Evolutionary conservation across 2,888 invertebrate genomes (phyloP).

Genomic region (Zeuzera pyrina): DNA sequence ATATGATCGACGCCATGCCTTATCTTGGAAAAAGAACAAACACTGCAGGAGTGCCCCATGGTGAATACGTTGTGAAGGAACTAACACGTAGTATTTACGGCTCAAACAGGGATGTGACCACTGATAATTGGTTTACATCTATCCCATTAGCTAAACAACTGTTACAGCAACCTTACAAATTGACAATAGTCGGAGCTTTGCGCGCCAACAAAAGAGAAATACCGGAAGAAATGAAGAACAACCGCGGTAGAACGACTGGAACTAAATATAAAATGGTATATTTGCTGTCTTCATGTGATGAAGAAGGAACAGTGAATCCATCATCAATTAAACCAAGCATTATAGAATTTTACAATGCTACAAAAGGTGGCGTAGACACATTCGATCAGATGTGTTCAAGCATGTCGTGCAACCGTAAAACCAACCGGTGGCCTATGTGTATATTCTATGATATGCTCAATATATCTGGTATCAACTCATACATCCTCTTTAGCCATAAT

Average conservation of each 20-base stretch:
- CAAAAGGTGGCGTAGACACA: neutral
- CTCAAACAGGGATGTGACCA: constrained; percentile 4
- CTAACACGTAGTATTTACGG: constrained; percentile 1
- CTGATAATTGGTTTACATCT: constrained; percentile 28
- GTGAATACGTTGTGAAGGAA: neutral
- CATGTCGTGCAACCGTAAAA: neutral
- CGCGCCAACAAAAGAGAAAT: too few species aligned
- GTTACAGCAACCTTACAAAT: constrained; percentile 20
- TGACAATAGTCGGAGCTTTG: constrained; percentile 23
- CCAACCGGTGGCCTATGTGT: neutral
- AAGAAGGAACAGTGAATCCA: constrained; percentile 1
- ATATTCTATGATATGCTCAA: neutral
- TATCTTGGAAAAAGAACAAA: neutral
- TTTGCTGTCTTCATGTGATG: constrained; percentile 3
- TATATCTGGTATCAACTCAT: neutral
- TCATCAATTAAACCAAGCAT: neutral
- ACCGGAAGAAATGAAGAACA: neutral
- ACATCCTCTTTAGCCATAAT: neutral
- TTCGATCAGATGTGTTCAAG: neutral
- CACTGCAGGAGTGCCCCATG: neutral
- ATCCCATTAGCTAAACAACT: constrained; percentile 20
- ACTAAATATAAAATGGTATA: neutral
- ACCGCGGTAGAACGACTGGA: neutral
- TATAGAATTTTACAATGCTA: constrained; percentile 2
- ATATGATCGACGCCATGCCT: neutral